These are phyloP conservation scores for Drosophila sproati DNA, from an alignment of 1,140 invertebrate species.

Conservation along the genomic window DNA sequence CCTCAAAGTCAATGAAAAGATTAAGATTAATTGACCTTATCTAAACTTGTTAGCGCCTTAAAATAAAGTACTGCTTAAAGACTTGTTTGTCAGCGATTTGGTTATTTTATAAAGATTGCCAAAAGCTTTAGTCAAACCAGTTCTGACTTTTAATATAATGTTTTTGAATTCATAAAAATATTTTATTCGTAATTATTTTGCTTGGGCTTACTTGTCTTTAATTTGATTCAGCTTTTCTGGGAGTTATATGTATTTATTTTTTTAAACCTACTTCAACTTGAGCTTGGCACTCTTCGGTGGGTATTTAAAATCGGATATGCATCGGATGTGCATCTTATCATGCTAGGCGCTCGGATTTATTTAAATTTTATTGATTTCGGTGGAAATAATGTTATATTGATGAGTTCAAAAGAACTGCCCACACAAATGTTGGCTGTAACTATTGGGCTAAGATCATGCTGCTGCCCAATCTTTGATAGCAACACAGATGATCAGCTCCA, in stretches of 20 bases:
- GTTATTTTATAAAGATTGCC: no score
- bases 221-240: no score
- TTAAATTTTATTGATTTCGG: slow-evolving; percentile 15
- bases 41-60: not conserved
- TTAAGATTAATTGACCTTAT: not conserved
- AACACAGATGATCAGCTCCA: slow-evolving; percentile 60
- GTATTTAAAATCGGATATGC: slow-evolving; percentile 3
- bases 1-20: no score
- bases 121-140: no score
- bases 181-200: no score
- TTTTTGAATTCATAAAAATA: no score
- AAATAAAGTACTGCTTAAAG: no score
- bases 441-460: slow-evolving; percentile 40
- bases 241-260: no score
- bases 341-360: slow-evolving; percentile 21
- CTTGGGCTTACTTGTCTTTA: no score
- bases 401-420: slow-evolving; percentile 63
- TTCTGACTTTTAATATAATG: no score
- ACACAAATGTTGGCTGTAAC: slow-evolving; percentile 19
- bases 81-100: no score
- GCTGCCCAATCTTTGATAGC: slow-evolving; percentile 3
- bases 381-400: slow-evolving; percentile 44
- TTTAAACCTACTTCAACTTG: not conserved
- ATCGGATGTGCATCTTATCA: slow-evolving; percentile 20
- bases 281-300: slow-evolving; percentile 1